Percentiles rank a stretch among this genome's conserved stretches.
These are phyloP conservation scores for Callaeas wilsoni DNA, from an alignment of 2,113 vertebrate genomes.

Conservation along the genomic window DNA sequence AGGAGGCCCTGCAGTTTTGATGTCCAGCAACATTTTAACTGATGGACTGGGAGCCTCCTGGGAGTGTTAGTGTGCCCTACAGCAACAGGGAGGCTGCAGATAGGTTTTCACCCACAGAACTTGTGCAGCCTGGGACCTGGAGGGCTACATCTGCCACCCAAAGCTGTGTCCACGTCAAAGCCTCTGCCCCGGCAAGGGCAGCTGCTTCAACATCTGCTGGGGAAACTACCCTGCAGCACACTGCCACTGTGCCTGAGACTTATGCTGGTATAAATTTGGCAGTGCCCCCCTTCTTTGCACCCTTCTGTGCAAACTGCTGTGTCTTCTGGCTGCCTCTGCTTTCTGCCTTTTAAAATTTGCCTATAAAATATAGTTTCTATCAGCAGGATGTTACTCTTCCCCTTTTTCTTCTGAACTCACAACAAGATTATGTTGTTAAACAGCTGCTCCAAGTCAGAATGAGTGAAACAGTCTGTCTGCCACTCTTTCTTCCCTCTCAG, in stretches of 20 bases:
- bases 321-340: background rate
- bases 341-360: background rate
- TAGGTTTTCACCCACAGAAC: background rate
- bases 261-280: accelerated
- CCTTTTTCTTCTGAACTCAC: background rate
- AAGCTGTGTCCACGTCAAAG: accelerated
- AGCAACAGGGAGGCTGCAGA: background rate
- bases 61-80: background rate
- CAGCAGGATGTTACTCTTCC: background rate
- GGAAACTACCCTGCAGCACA: background rate
- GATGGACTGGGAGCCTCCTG: background rate
- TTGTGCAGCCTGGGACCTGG: background rate
- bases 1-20: background rate
- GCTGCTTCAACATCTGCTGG: background rate
- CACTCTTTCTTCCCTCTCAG: background rate
- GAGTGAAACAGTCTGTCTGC: background rate
- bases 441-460: background rate
- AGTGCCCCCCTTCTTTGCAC: background rate
- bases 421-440: background rate
- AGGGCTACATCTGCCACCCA: background rate
- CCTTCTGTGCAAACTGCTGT: background rate
- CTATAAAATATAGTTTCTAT: background rate
- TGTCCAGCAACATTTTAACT: background rate
- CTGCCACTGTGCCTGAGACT: background rate
- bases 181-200: background rate